Percentiles rank a stretch among this genome's conserved stretches.
Conservation (phyloP, 2,888 invertebrate genomes). For the Drosophila silvestris region DNA sequence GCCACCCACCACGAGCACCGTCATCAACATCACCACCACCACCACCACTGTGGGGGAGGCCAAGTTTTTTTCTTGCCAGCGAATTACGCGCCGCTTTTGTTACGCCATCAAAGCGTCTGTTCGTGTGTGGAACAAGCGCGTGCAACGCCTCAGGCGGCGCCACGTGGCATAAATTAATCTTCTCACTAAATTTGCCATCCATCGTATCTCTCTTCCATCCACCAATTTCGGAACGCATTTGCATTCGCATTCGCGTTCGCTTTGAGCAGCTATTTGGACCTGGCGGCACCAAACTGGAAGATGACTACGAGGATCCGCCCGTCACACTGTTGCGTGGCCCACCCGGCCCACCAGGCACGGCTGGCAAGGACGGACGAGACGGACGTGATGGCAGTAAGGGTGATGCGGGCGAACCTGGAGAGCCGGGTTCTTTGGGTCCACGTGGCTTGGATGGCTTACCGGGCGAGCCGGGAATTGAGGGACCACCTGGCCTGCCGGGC, state of each 20-base stretch:
- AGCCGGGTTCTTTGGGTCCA: conserved; percentile 91
- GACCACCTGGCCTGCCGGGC: conserved; percentile 92
- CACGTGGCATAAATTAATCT: conserved; percentile 77
- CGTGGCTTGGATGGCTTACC: conserved; percentile 91
- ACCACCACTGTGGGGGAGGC: conserved; percentile 20
- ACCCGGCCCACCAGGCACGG: conserved; percentile 88
- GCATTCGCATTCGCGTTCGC: conserved; percentile 30
- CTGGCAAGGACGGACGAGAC: conserved; percentile 84
- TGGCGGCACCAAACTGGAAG: conserved; percentile 84
- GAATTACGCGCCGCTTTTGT: conserved; percentile 68
- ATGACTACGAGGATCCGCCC: conserved; percentile 85
- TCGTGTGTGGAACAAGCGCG: conserved; percentile 51
- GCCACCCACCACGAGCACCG: conserved; percentile 12
- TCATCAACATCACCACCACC: conserved; percentile 14
- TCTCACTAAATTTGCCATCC: conserved; percentile 65
- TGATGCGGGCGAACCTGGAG: conserved; percentile 90
- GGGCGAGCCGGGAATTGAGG: conserved; percentile 93
- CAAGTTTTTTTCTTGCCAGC: conserved; percentile 30
- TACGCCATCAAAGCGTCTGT: conserved; percentile 61
- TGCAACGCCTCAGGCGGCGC: conserved; percentile 60
- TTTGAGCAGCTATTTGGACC: conserved; percentile 84
- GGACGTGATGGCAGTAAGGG: conserved; percentile 86
- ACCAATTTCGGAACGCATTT: conserved; percentile 25
- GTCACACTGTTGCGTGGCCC: conserved; percentile 88
- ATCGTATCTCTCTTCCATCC: conserved; percentile 45